Percentiles rank a stretch among this genome's conserved stretches.
phyloP scores from a whole-genome alignment of 1,140 invertebrate species.

The Papilio glaucus region DNA sequence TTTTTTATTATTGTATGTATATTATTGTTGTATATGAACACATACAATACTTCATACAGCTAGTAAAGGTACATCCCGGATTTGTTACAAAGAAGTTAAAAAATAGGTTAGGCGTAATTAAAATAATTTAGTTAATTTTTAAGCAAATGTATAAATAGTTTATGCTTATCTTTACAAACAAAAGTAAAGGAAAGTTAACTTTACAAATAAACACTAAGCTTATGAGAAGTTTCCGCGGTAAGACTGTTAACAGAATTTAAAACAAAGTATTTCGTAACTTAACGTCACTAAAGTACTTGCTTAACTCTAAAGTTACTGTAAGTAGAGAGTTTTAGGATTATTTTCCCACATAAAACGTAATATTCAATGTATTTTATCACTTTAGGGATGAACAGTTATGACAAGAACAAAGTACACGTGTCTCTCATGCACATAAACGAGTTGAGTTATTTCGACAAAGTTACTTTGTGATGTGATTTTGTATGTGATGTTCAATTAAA shows the following conservation, averaged over 20 bases:
- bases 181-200: background rate
- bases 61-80: no score
- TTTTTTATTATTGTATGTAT: no score
- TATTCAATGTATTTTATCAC: background rate
- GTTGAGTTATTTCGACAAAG: no score
- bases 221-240: background rate
- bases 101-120: background rate
- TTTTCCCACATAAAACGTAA: background rate
- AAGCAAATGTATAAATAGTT: constrained; percentile 6
- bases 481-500: no score
- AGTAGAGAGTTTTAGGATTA: background rate
- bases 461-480: no score
- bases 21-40: no score
- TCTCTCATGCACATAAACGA: no score
- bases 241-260: constrained; percentile 12
- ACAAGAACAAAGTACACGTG: no score
- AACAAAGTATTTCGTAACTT: constrained; percentile 5
- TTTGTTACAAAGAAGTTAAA: no score
- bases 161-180: background rate
- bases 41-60: no score
- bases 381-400: no score
- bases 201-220: constrained; percentile 11
- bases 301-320: constrained; percentile 6
- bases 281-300: constrained; percentile 2
- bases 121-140: background rate